Evolutionary conservation across 2,888 invertebrate genomes (phyloP).

Genomic region (Standfussiana lucernea): DNA sequence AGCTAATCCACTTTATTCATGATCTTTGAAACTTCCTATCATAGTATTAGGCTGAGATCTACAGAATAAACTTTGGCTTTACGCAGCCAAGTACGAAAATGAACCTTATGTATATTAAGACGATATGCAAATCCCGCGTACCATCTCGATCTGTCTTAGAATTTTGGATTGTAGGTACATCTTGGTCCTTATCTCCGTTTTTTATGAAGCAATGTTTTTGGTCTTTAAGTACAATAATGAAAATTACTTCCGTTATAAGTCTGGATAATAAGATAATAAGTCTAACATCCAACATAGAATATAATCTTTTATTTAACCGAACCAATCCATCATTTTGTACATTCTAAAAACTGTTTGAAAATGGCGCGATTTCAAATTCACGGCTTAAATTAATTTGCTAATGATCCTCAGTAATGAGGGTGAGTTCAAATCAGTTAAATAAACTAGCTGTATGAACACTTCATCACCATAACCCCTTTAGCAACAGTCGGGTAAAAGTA

Average conservation of each 20-base stretch:
- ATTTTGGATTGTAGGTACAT: not conserved
- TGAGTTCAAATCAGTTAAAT: slow-evolving; percentile 38
- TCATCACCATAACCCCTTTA: slow-evolving; percentile 27
- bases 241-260: not conserved
- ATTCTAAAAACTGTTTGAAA: not conserved
- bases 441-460: slow-evolving; percentile 34
- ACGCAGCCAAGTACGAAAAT: not conserved
- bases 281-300: not conserved
- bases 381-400: not conserved
- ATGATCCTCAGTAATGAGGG: slow-evolving; percentile 43
- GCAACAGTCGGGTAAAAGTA: slow-evolving; percentile 60
- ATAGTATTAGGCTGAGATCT: not conserved
- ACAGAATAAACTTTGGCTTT: not conserved
- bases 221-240: not conserved
- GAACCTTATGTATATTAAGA: not conserved
- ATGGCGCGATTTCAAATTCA: not conserved
- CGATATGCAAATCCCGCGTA: not conserved
- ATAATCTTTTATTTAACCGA: not conserved
- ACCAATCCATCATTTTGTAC: not conserved
- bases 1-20: slow-evolving; percentile 22
- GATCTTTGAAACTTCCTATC: slow-evolving; percentile 1
- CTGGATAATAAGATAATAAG: too few relatives aligned
- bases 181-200: not conserved
- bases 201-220: not conserved
- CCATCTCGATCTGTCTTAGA: not conserved